Evolutionary conservation across 2,888 invertebrate species (phyloP), one percentile per base, ranked within the genome.

Genomic region (Drosophila nr. fundita): DNA sequence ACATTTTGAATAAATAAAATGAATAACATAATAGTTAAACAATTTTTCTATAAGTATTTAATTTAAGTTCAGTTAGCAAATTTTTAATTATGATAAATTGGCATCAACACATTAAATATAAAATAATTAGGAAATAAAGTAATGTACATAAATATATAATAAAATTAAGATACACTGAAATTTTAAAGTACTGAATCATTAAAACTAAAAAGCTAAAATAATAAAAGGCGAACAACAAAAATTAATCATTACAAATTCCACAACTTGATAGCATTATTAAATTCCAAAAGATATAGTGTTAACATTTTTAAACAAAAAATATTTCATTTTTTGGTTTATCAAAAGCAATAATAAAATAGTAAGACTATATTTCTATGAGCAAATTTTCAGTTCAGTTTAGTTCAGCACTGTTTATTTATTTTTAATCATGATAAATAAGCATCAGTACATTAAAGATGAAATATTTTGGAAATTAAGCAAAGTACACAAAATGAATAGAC

Each of bases 131-230:
- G 2, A 24, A 45, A 45, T 24, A 45, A 13, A 21, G 13, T 2
- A 13, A 21, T 45, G 21, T 24, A 7, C 8, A 4, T 13, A 13
- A 24, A 15, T 18, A 15, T 11, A 11, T 11, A 11, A 4, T 11
- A 40, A 4, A 40, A n/a, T n/a, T 0, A 1, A 40, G 10, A 2
- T 8, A 0, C 8, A 4, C n/a, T 40, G 4, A 10, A n/a, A 1
- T n/a, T 0, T 18, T 2, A 1, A n/a, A 40, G 4, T 4, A 40
- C 18, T 38, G 8, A 18, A 8, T 8, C 18, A 38, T 18, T 38
- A 38, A 38, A 18, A 18, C 18, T 38, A 18, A 38, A 38, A 40
- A n/a, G 18, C 18, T 38, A 10, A 40, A n/a, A n/a, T 32, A 30
- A 30, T 32, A 18, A 15, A 6, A 36, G 2, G 6, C 36, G 15